Percentiles rank a stretch among this genome's conserved stretches.
These are phyloP conservation scores for Drosophila paucipuncta DNA, from an alignment of 2,888 invertebrate species.

Conservation along the genomic window DNA sequence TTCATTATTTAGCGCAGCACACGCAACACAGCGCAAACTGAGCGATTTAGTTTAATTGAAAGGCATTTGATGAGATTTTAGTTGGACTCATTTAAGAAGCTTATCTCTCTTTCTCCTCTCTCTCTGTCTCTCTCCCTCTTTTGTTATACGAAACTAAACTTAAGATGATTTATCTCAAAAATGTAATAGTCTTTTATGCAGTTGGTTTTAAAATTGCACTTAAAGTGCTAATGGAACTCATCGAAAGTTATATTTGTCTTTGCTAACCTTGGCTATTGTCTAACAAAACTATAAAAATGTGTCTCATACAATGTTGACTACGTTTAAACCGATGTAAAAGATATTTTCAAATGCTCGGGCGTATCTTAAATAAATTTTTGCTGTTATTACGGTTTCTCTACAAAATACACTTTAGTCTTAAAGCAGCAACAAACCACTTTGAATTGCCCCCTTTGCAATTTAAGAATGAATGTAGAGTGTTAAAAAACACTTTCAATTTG, in stretches of 20 bases:
- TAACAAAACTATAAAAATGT: not conserved
- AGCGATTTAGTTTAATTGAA: slow-evolving; percentile 76
- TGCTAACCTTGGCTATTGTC: not conserved
- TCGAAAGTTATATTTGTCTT: not conserved
- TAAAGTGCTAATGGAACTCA: not conserved
- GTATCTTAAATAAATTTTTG: not conserved
- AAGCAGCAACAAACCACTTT: not conserved
- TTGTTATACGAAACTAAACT: slow-evolving; percentile 9
- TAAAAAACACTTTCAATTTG: slow-evolving; percentile 44
- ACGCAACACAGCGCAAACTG: slow-evolving; percentile 55
- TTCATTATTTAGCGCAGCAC: slow-evolving; percentile 66
- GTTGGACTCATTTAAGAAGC: slow-evolving; percentile 56
- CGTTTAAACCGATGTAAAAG: not conserved
- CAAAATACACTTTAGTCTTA: slow-evolving; percentile 1
- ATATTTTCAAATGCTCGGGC: not conserved
- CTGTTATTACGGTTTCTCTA: not conserved
- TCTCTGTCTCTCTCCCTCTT: too few relatives aligned
- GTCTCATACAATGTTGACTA: not conserved
- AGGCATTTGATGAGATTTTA: slow-evolving; percentile 73
- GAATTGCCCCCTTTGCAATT: not conserved
- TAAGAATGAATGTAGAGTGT: slow-evolving; percentile 26
- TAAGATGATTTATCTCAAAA: slow-evolving; percentile 30
- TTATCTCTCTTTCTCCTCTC: slow-evolving; percentile 8
- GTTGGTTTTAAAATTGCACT: slow-evolving; percentile 3
- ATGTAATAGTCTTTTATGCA: slow-evolving; percentile 23